Base-by-base conservation (phyloP, 2,797 vertebrate species). In the Parambassis ranga region DNA sequence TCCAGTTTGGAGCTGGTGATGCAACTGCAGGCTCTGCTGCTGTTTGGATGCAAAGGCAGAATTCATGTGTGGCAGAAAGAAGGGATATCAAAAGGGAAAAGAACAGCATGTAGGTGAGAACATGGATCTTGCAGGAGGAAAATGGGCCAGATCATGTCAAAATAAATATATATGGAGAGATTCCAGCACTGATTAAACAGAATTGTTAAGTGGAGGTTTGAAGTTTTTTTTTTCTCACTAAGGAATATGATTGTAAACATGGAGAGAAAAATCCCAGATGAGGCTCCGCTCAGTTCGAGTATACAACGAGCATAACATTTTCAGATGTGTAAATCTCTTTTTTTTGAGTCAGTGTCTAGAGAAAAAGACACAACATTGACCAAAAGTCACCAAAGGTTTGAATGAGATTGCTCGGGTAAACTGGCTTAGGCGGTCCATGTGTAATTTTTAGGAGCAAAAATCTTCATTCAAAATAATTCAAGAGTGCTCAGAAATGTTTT, bases 231-330 rank as follows among this genome's bases (percentile, higher is more conserved):
- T 85, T 83, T 82, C 90, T 90, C 90, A 91, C 90, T 72, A 79
- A 92, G 92, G 90, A 91, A 91, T 93, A 91, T 81, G 91, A 92
- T 90, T 89, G 91, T 93, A 93, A 93, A 93, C 92, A 93, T 75
- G 82, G 81, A 87, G 85, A 75, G 83, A 79, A 86, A 92, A 90
- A 83, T 88, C 90, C 88, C 90, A 37, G 59, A 82, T 83, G 89
- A 88, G 72, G 64, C 74, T 42, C n/a, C 0, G 59, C 82, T 79
- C 55, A 38, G 78, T 71, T 79, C 6, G 84, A 76, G 84, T 79
- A 75, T 81, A 84, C 77, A 86, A 88, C 85, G 56, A 83, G 71
- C 81, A 90, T 39, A 89, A 90, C 78, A 88, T 76, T 90, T 87
- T 89, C 77, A 86, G 87, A 88, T 87, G 80, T 89, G 86, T 75